Evolutionary conservation across 2,113 vertebrate genomes (phyloP), one percentile per base, ranked within the genome.

Genomic region (Hydrochoerus hydrochaeris): DNA sequence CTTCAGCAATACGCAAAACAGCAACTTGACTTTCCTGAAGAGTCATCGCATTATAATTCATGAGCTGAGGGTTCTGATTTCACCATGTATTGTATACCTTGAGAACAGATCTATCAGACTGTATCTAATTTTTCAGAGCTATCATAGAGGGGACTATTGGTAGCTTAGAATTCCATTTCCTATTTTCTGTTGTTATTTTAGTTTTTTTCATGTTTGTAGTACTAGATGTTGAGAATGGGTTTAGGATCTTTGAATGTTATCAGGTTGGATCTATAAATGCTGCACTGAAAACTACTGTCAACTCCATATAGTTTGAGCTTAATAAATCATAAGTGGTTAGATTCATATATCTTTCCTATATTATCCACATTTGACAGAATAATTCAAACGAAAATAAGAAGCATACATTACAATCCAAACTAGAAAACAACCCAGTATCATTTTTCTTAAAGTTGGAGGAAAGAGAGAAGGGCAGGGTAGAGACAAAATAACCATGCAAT

Each of bases 301-400:
- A 86, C 19, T 69, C 52, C 84, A 93, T 41, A 10, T 90, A 13
- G 35, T 57, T 73, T 90, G 89, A 96, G 20, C 3, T 92, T 22
- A 96, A 96, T 80, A 96, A 49, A 63, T 26, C 65, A 7, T 35
- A 90, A 88, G 22, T 17, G 32, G 28, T 90, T 91, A 78, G 44
- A 90, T 88, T 84, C 22, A 90, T 90, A 87, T 88, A 86, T 93
- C n/a, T 97, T 95, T 95, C 28, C 32, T 91, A 60, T 30, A 83
- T 10, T 46, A 75, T 46, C 9, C 73, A 4, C 49, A 82, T 80
- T 89, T 95, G 82, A 87, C 57, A 95, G 26, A 96, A 91, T 77
- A 92, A 94, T 83, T 95, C 77, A 94, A 77, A 91, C 62, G 44
- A 89, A 92, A 96, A 94, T 86, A 73, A 65, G 41, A 83, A 60